phyloP scores from a whole-genome alignment of 2,888 invertebrate species.

The Idaea straminata region DNA sequence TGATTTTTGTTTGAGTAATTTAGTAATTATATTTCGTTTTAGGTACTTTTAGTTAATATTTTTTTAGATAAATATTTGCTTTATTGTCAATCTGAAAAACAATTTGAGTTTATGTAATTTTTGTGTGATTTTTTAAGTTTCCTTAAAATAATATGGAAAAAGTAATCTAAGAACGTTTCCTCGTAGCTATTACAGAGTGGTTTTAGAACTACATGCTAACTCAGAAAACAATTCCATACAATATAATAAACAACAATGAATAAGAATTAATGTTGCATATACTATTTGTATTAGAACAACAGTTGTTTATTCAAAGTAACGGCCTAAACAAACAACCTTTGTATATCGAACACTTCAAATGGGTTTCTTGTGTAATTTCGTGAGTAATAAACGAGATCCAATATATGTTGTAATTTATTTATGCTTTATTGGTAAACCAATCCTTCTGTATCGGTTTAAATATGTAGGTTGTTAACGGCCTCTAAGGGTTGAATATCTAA shows the following conservation, averaged over 20 bases:
- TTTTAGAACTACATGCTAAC: no score
- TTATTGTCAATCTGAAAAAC: no score
- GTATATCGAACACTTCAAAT: background rate
- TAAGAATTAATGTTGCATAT: background rate
- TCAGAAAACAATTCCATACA: background rate
- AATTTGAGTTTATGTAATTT: no score
- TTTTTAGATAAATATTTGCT: no score
- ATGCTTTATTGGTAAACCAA: background rate
- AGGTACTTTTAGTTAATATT: no score
- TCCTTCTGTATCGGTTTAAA: slow-evolving; percentile 1
- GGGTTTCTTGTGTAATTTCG: slow-evolving; percentile 1
- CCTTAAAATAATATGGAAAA: no score
- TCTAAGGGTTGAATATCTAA: background rate
- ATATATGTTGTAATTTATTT: background rate
- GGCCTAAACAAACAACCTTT: background rate
- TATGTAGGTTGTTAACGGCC: background rate
- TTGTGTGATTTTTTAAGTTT: no score
- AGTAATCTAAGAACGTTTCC: no score
- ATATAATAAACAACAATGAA: background rate
- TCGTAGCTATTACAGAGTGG: no score
- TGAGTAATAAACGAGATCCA: background rate
- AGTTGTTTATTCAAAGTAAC: background rate
- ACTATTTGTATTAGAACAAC: background rate
- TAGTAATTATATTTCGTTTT: no score
- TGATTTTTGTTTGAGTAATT: no score